phyloP scores from a whole-genome alignment of 2,888 invertebrate genomes.

The Andrena flavipes region DNA sequence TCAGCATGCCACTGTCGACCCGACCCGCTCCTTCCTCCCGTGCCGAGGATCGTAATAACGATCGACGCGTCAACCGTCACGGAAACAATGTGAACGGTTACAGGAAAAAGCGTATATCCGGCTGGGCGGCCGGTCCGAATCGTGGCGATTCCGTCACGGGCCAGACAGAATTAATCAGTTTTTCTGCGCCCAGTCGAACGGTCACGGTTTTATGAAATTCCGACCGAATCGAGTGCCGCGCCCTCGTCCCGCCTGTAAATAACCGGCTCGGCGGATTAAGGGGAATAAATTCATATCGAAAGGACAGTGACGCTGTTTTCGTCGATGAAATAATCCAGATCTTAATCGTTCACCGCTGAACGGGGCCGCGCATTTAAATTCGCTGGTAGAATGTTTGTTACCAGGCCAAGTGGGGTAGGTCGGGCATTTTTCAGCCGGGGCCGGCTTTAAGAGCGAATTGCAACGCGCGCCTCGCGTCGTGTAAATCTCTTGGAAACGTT shows the following conservation, averaged over 20 bases:
- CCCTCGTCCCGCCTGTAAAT: conserved; percentile 24
- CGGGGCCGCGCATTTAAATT: conserved; percentile 20
- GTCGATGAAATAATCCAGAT: conserved; percentile 40
- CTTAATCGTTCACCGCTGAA: conserved; percentile 17
- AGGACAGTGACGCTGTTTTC: background rate
- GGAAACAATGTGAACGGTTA: conserved; percentile 25
- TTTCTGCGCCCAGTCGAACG: conserved; percentile 8
- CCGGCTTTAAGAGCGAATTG: conserved; percentile 23
- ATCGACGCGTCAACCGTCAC: conserved; percentile 40
- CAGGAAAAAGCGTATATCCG: conserved; percentile 36
- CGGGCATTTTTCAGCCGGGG: conserved; percentile 18
- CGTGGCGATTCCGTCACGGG: conserved; percentile 19
- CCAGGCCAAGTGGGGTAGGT: background rate
- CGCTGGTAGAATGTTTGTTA: conserved; percentile 27
- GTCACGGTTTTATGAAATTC: conserved; percentile 49
- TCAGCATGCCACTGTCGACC: background rate
- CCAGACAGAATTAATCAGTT: conserved; percentile 51
- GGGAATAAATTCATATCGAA: conserved; percentile 37
- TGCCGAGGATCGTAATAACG: conserved; percentile 19
- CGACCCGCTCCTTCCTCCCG: background rate
- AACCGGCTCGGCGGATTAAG: conserved; percentile 27
- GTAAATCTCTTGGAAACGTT: conserved; percentile 50
- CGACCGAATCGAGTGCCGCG: conserved; percentile 31
- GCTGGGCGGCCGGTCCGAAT: too few relatives aligned
- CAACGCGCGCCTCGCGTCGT: conserved; percentile 23